These are phyloP conservation scores for Capitulum mitella DNA, from an alignment of 2,888 invertebrate genomes.

Conservation along the genomic window DNA sequence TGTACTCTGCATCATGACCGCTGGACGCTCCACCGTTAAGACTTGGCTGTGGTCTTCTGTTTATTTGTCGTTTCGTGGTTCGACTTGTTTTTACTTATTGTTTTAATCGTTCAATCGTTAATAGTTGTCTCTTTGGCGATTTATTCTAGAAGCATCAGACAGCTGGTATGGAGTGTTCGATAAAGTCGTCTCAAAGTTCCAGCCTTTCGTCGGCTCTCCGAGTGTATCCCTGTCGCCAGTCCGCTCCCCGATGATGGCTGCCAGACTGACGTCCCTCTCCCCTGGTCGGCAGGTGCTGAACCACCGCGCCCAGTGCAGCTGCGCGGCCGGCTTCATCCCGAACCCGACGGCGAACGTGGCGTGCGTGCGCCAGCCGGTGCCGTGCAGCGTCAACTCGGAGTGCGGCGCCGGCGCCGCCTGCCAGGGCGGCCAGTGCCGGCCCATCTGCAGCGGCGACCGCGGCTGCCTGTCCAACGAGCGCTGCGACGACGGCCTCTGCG, in stretches of 20 bases:
- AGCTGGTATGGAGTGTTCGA: too few species aligned
- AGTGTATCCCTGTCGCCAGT: too few species aligned
- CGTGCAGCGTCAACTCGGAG: constrained; percentile 69
- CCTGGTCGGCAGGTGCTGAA: constrained; percentile 47
- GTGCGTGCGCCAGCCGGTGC: constrained; percentile 71
- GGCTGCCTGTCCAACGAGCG: constrained; percentile 77
- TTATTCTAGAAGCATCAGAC: too few species aligned
- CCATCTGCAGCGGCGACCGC: constrained; percentile 64
- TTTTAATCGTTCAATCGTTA: too few species aligned
- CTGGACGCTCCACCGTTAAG: too few species aligned
- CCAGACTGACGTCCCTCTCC: constrained; percentile 54
- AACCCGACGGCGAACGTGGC: constrained; percentile 82
- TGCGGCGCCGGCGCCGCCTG: constrained; percentile 65
- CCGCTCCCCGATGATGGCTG: too few species aligned
- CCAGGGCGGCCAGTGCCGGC: constrained; percentile 62
- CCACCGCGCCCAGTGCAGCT: constrained; percentile 67
- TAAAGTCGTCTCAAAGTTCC: too few species aligned
- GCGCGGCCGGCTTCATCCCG: constrained; percentile 78
- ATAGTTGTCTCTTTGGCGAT: too few species aligned
- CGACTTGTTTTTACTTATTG: too few species aligned
- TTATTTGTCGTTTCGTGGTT: too few species aligned
- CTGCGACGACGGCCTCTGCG: constrained; percentile 66
- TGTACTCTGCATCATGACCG: constrained; percentile 50
- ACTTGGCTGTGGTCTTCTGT: too few species aligned
- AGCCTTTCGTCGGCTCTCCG: too few species aligned